Evolutionary conservation across 2,888 invertebrate species (phyloP).

Genomic region (Lasioglossum lativentre): DNA sequence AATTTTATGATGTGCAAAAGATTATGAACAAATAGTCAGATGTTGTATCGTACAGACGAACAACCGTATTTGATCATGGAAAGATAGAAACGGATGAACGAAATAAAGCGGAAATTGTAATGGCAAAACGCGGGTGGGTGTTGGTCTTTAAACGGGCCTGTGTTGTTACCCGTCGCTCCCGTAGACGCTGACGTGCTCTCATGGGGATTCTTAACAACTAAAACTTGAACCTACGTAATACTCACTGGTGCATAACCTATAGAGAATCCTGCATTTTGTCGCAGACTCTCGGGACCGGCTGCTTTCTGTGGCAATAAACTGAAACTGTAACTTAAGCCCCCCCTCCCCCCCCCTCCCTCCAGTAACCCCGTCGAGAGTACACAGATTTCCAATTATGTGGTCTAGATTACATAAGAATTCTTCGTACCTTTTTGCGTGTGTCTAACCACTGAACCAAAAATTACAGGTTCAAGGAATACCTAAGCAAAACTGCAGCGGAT

Average conservation of each 20-base stretch:
- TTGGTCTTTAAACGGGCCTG: neutral
- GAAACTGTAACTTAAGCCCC: neutral
- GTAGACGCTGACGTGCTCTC: neutral
- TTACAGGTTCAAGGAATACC: neutral
- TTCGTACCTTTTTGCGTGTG: neutral
- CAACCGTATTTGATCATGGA: neutral
- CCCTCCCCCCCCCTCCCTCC: neutral
- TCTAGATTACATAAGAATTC: neutral
- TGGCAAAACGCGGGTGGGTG: neutral
- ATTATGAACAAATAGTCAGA: no score
- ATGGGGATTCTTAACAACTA: constrained; percentile 8
- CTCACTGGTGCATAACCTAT: constrained; percentile 3
- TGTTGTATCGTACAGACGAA: neutral
- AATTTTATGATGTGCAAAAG: no score
- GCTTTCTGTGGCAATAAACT: constrained; percentile 16
- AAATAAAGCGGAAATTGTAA: neutral
- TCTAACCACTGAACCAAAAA: neutral
- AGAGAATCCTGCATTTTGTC: constrained; percentile 21
- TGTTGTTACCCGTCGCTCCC: neutral
- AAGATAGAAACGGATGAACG: neutral
- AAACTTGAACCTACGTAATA: constrained; percentile 16
- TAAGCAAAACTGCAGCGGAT: neutral
- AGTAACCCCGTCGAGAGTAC: neutral
- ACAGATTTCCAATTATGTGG: constrained; percentile 17
- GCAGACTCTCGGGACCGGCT: neutral